These are phyloP conservation scores for Drosophila phalerata DNA, from an alignment of 2,888 invertebrate species.

Conservation along the genomic window DNA sequence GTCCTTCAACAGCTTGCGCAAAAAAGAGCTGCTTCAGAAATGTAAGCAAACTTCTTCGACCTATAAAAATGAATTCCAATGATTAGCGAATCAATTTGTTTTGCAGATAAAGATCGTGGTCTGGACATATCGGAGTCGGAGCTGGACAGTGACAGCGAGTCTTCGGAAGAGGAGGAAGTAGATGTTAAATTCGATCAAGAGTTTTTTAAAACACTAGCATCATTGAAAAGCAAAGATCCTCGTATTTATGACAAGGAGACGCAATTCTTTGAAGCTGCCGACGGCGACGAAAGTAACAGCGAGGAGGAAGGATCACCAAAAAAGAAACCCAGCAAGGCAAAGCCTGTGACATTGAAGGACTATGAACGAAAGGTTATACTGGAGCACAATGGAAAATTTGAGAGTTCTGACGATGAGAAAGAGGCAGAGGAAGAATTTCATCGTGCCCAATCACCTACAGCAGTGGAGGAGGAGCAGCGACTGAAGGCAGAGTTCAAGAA, in stretches of 20 bases:
- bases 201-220: constrained; percentile 94
- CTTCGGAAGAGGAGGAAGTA: constrained; percentile 81
- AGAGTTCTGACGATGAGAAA: constrained; percentile 78
- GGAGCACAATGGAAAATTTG: constrained; percentile 88
- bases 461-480: constrained; percentile 89
- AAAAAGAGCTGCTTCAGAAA: constrained; percentile 94
- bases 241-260: constrained; percentile 93
- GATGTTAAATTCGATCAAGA: constrained; percentile 89
- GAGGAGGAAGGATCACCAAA: constrained; percentile 29
- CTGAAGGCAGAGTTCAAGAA: constrained; percentile 89
- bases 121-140: constrained; percentile 78
- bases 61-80: neutral
- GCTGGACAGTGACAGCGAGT: constrained; percentile 79
- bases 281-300: constrained; percentile 23
- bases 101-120: constrained; percentile 82
- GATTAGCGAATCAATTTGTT: constrained; percentile 57
- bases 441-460: constrained; percentile 86
- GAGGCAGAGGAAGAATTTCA: constrained; percentile 53
- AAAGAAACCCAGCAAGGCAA: constrained; percentile 84
- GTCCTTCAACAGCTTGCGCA: constrained; percentile 93
- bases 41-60: constrained; percentile 86
- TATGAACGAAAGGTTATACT: constrained; percentile 92
- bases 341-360: constrained; percentile 90
- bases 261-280: constrained; percentile 88
- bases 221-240: constrained; percentile 95